A percentile compares a stretch with the other conserved stretches of the same genome.
Evolutionary conservation across 2,888 invertebrate species (phyloP).

Genomic region (Drosophila anomalata): DNA sequence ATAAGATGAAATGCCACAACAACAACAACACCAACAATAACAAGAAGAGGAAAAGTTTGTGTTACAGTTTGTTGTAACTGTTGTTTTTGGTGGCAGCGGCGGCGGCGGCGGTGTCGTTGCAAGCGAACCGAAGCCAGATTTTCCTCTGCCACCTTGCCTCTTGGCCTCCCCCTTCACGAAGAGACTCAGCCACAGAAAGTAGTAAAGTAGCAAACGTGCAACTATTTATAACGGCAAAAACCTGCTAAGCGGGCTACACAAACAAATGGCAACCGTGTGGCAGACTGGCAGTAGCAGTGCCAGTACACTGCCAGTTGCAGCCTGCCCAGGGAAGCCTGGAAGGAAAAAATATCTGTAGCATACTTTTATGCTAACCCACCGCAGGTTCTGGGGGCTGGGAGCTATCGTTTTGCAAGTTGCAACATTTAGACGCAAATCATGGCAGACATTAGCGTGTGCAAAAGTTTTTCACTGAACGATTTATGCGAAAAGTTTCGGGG

Average conservation of each 20-base stretch:
- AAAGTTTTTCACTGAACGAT: constrained; percentile 70
- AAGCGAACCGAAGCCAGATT: constrained; percentile 35
- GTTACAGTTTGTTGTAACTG: constrained; percentile 37
- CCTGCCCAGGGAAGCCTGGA: background rate
- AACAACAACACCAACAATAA: constrained; percentile 21
- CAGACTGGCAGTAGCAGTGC: background rate
- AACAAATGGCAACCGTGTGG: constrained; percentile 24
- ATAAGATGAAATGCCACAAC: constrained; percentile 62
- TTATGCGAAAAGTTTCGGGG: constrained; percentile 71
- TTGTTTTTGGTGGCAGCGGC: constrained; percentile 34
- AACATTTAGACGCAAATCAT: constrained; percentile 78
- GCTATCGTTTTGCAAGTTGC: constrained; percentile 57
- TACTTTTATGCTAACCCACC: constrained; percentile 63
- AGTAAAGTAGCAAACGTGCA: constrained; percentile 64
- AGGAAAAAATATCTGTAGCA: constrained; percentile 54
- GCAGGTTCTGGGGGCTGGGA: constrained; percentile 21
- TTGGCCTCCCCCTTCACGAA: background rate
- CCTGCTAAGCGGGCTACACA: constrained; percentile 43
- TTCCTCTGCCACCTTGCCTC: constrained; percentile 10
- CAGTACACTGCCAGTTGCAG: background rate
- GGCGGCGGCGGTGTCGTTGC: constrained; percentile 44
- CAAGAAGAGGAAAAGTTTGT: constrained; percentile 65
- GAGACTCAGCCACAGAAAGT: constrained; percentile 35
- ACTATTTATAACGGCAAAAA: constrained; percentile 67
- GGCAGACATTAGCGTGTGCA: constrained; percentile 77